phyloP scores from a whole-genome alignment of 2,797 vertebrate species.

The Amphiprion clarkii region DNA sequence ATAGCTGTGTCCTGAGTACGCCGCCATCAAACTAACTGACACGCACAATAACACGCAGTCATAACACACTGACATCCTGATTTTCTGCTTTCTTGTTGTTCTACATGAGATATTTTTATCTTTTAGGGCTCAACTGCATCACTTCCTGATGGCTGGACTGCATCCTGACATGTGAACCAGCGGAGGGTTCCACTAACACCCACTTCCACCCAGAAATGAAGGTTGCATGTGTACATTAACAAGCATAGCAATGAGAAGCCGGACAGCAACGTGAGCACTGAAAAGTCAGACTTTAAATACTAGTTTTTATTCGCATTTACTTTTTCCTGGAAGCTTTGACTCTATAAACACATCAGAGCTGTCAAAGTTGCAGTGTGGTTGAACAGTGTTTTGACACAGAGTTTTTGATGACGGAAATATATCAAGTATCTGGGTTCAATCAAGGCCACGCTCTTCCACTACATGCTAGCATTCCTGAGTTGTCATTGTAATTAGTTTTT shows the following conservation, averaged over 20 bases:
- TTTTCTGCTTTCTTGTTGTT: slow-evolving; percentile 69
- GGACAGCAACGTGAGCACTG: slow-evolving; percentile 52
- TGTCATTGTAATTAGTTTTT: slow-evolving; percentile 18
- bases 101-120: slow-evolving; percentile 72
- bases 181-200: slow-evolving; percentile 46
- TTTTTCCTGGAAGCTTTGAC: slow-evolving; percentile 12
- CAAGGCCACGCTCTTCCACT: slow-evolving; percentile 5
- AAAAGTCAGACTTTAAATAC: slow-evolving; percentile 37
- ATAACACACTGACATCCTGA: slow-evolving; percentile 62
- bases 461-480: not conserved
- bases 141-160: slow-evolving; percentile 80
- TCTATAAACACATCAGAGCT: slow-evolving; percentile 23
- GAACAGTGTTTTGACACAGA: slow-evolving; percentile 6
- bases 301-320: slow-evolving; percentile 20
- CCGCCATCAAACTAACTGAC: slow-evolving; percentile 36
- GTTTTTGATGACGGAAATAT: slow-evolving; percentile 39
- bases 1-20: slow-evolving; percentile 27
- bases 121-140: slow-evolving; percentile 67
- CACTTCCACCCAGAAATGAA: slow-evolving; percentile 60
- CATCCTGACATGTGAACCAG: slow-evolving; percentile 77
- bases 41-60: slow-evolving; percentile 49
- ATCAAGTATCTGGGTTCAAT: slow-evolving; percentile 39
- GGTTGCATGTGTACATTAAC: slow-evolving; percentile 65
- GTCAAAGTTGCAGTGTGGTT: slow-evolving; percentile 18
- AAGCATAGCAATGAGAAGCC: slow-evolving; percentile 48